Evolutionary conservation across 2,888 invertebrate species (phyloP).

Genomic region (Melanargia galathea): DNA sequence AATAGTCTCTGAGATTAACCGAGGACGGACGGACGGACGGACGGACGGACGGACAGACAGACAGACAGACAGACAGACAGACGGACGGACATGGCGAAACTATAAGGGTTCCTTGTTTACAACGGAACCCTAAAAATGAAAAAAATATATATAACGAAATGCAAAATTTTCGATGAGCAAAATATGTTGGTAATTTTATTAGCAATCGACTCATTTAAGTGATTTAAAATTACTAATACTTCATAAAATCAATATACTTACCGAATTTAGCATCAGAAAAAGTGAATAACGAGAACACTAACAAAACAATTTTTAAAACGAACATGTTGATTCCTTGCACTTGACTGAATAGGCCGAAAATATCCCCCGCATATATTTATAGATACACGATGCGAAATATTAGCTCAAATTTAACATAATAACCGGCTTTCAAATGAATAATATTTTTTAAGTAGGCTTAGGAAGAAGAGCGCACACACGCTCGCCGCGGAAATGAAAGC

Average conservation of each 20-base stretch:
- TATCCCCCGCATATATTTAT: slow-evolving; percentile 1
- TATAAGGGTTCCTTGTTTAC: too few species aligned
- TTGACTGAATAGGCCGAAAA: background rate
- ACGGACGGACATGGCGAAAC: too few species aligned
- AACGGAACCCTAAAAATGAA: too few species aligned
- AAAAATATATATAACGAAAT: too few species aligned
- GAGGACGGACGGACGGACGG: too few species aligned
- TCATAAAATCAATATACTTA: background rate
- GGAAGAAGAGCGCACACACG: background rate
- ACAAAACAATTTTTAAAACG: background rate
- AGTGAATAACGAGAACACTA: background rate
- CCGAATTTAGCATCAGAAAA: slow-evolving; percentile 1
- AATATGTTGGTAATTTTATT: too few species aligned
- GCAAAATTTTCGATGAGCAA: too few species aligned
- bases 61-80: too few species aligned
- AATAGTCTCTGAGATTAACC: too few species aligned
- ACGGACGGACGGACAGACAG: too few species aligned
- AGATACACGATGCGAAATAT: background rate
- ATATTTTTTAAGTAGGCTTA: background rate
- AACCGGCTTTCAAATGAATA: slow-evolving; percentile 5
- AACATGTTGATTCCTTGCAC: background rate
- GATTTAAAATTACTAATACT: background rate
- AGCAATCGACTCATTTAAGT: too few species aligned
- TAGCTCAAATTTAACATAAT: background rate
- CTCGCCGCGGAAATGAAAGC: too few species aligned